Percentiles rank a stretch among this genome's conserved stretches.
phyloP scores from a whole-genome alignment of 2,888 invertebrate species.

The Atrina japonica region DNA sequence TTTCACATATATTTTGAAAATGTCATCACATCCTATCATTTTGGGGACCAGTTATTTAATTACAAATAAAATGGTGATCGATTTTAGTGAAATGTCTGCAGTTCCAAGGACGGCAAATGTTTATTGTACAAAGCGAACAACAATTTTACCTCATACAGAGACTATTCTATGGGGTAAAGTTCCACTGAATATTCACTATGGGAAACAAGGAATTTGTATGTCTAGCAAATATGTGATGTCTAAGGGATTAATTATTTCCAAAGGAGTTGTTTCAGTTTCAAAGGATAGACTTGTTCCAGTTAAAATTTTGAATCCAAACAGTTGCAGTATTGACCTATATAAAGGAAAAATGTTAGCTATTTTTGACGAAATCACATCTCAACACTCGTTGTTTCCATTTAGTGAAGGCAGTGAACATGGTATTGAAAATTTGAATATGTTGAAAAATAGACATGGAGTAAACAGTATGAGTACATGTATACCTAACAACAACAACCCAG shows the following conservation, averaged over 20 bases:
- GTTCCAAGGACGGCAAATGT: background rate
- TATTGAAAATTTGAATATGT: no score
- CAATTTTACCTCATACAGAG: constrained; percentile 5
- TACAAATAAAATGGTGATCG: constrained; percentile 4
- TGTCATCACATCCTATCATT: background rate
- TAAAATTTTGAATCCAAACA: no score
- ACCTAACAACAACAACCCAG: no score
- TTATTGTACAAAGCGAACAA: constrained; percentile 3
- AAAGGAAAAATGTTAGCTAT: no score
- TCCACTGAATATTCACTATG: background rate
- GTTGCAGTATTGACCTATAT: no score
- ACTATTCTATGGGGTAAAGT: background rate
- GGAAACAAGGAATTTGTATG: constrained; percentile 2
- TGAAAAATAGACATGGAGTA: no score
- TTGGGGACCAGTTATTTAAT: constrained; percentile 2
- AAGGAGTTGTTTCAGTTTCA: background rate
- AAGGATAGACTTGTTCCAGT: background rate
- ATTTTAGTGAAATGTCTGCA: constrained; percentile 5
- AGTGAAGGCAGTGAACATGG: no score
- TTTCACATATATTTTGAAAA: background rate
- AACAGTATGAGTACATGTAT: no score
- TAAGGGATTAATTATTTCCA: background rate
- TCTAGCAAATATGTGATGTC: constrained; percentile 6
- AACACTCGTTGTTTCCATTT: no score
- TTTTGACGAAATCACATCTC: no score